phyloP scores from a whole-genome alignment of 2,113 vertebrate species.

The Calypte anna region DNA sequence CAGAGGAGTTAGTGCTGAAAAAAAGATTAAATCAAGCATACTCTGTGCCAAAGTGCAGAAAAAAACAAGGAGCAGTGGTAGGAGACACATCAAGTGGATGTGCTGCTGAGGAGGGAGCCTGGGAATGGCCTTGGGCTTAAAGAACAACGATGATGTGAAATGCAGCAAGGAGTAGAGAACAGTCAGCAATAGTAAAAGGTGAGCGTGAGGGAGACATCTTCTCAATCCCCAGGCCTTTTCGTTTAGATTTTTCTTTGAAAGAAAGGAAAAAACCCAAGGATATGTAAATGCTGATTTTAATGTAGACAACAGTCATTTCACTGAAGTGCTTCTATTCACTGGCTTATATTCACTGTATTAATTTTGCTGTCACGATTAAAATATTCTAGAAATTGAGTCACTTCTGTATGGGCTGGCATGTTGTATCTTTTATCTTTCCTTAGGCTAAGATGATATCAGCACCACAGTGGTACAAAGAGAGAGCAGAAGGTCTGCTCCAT shows the following conservation, averaged over 20 bases:
- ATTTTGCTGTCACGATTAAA: not conserved
- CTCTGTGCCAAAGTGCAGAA: not conserved
- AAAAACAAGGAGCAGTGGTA: not conserved
- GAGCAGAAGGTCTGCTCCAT: accelerated
- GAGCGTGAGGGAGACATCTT: not conserved
- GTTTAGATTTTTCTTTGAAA: constrained; percentile 47
- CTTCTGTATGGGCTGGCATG: not conserved
- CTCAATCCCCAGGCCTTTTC: not conserved
- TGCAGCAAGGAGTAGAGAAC: not conserved
- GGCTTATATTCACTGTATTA: not conserved
- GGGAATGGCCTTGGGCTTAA: not conserved
- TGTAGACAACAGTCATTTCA: not conserved
- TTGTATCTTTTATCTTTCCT: not conserved
- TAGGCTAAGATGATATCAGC: not conserved
- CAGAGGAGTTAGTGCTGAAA: constrained; percentile 19
- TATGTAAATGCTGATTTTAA: not conserved
- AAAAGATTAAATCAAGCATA: not conserved
- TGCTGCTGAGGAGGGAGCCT: not conserved
- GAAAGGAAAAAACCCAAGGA: constrained; percentile 21
- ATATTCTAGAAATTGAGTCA: not conserved
- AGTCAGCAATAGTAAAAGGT: not conserved
- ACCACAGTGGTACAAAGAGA: not conserved
- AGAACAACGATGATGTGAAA: not conserved
- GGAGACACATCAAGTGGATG: not conserved
- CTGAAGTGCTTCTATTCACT: not conserved